Percentiles rank a stretch among this genome's conserved stretches.
phyloP scores from a whole-genome alignment of 35 echinoderm and acorn worm genomes.

The Strongylocentrotus purpuratus region DNA sequence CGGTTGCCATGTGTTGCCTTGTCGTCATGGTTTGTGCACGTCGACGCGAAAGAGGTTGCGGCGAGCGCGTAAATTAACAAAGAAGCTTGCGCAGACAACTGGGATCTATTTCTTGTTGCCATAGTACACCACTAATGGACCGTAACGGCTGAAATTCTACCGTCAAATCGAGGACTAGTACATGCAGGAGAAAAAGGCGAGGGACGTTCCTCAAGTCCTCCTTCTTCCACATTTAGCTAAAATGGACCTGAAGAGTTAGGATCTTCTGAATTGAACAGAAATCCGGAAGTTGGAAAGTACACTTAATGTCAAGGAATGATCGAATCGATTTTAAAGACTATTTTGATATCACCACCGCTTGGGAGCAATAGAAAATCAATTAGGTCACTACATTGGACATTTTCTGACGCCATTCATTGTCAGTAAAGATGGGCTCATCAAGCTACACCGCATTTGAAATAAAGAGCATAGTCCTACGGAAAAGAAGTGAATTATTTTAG shows the following conservation, averaged over 20 bases:
- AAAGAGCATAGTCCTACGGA: no score
- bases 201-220: neutral
- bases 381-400: neutral
- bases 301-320: neutral
- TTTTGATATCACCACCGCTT: neutral
- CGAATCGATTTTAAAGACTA: neutral
- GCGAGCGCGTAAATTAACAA: neutral
- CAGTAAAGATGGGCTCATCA: no score
- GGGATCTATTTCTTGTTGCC: conserved; percentile 28
- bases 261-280: neutral
- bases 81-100: neutral
- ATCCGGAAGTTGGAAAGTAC: neutral
- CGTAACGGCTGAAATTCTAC: neutral
- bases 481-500: no score
- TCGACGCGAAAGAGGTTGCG: conserved; percentile 29
- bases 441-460: no score
- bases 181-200: neutral
- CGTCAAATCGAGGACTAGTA: neutral
- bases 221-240: neutral
- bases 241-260: neutral
- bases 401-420: neutral
- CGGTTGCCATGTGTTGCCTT: neutral
- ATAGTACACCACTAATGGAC: conserved; percentile 16
- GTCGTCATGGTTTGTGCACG: conserved; percentile 25
- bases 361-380: neutral